These are phyloP conservation scores for Poeciliopsis gracilis DNA, from an alignment of 2,797 vertebrate species.

Conservation along the genomic window DNA sequence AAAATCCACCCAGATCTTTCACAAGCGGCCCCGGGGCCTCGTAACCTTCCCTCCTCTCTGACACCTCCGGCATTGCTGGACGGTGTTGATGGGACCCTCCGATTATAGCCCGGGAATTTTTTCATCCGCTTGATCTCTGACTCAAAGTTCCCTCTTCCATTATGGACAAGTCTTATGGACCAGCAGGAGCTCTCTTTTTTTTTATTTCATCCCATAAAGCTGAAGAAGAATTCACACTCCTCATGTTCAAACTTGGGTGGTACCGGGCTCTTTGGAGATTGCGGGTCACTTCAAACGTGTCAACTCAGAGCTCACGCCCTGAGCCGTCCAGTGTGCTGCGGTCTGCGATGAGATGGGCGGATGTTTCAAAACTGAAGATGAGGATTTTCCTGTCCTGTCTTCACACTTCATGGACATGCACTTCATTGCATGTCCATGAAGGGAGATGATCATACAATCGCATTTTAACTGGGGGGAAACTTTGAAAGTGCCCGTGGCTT, in stretches of 20 bases:
- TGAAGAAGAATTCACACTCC: background rate
- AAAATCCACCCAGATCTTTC: constrained; percentile 57
- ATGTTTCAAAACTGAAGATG: constrained; percentile 55
- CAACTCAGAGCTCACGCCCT: constrained; percentile 35
- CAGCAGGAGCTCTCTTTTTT: background rate
- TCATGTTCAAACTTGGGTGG: constrained; percentile 13
- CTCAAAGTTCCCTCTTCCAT: constrained; percentile 59
- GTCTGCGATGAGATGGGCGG: constrained; percentile 51
- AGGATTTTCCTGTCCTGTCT: constrained; percentile 67
- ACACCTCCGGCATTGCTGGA: constrained; percentile 55
- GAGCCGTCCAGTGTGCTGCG: constrained; percentile 29
- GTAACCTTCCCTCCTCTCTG: constrained; percentile 41
- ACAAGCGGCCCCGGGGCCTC: constrained; percentile 52
- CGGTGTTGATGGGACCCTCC: constrained; percentile 55
- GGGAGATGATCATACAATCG: constrained; percentile 19
- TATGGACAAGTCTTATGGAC: background rate
- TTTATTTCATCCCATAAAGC: background rate
- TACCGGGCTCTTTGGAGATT: constrained; percentile 20
- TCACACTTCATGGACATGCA: constrained; percentile 58
- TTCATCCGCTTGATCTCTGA: constrained; percentile 40
- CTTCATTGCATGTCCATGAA: constrained; percentile 43
- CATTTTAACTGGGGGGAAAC: constrained; percentile 42
- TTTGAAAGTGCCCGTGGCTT: constrained; percentile 25
- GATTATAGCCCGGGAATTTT: constrained; percentile 41
- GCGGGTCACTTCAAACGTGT: constrained; percentile 25